A percentile compares a stretch with the other conserved stretches of the same genome.
Evolutionary conservation across 2,888 invertebrate genomes (phyloP).

Genomic region (Polydesmus complanatus): DNA sequence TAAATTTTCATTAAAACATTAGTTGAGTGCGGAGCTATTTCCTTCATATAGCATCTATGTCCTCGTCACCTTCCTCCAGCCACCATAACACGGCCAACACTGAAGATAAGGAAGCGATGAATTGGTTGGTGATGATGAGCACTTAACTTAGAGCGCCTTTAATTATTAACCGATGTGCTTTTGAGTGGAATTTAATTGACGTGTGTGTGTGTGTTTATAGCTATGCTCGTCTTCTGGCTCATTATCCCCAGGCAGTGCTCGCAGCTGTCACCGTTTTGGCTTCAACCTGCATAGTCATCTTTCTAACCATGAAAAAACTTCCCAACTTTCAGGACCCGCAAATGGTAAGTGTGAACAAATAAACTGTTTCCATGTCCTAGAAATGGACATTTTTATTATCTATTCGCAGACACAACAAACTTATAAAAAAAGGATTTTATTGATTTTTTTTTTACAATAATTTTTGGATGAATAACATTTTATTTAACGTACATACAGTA

Average conservation of each 20-base stretch:
- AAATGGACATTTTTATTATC: too few species aligned
- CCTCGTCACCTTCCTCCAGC: neutral
- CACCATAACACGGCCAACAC: neutral
- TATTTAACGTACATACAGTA: too few species aligned
- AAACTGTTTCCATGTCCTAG: neutral
- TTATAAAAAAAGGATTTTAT: too few species aligned
- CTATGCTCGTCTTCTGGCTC: slow-evolving; percentile 51
- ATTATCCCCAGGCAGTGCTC: slow-evolving; percentile 52
- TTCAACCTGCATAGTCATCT: slow-evolving; percentile 49
- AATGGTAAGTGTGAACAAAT: slow-evolving; percentile 40
- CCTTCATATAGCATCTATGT: neutral
- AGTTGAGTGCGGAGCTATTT: too few species aligned
- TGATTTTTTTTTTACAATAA: too few species aligned
- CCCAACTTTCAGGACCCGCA: slow-evolving; percentile 80
- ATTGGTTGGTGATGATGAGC: neutral
- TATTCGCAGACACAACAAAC: too few species aligned
- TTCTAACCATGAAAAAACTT: slow-evolving; percentile 45
- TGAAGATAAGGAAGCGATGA: neutral
- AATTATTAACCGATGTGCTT: too few species aligned
- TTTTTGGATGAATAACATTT: too few species aligned
- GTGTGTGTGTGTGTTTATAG: slow-evolving; percentile 29
- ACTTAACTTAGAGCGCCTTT: neutral
- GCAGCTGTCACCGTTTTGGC: slow-evolving; percentile 47
- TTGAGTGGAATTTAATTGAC: too few species aligned
- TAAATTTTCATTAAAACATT: too few species aligned